Percentiles rank a stretch among this genome's conserved stretches.
These are phyloP conservation scores for Plebejus melissa DNA, from an alignment of 2,888 invertebrate genomes.

Conservation along the genomic window DNA sequence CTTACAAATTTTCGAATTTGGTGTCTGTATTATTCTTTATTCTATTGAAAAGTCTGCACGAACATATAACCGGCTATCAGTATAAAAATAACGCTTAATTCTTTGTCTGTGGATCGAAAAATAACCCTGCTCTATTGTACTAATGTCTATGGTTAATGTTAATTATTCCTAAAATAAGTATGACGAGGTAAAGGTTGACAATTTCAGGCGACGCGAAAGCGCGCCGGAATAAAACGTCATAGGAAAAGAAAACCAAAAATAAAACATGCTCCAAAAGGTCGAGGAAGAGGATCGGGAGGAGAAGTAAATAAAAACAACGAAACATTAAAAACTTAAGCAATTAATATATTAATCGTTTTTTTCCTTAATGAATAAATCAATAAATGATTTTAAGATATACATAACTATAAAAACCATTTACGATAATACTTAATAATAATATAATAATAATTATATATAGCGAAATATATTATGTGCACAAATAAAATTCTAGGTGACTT, in stretches of 20 bases:
- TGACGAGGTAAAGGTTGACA: slow-evolving; percentile 77
- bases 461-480: slow-evolving; percentile 80
- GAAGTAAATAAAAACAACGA: slow-evolving; percentile 71
- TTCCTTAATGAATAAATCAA: slow-evolving; percentile 77
- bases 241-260: slow-evolving; percentile 46
- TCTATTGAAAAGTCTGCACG: slow-evolving; percentile 70
- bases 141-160: slow-evolving; percentile 76
- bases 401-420: slow-evolving; percentile 79
- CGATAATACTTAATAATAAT: slow-evolving; percentile 79
- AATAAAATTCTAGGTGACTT: slow-evolving; percentile 80
- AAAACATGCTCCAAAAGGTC: slow-evolving; percentile 56
- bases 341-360: slow-evolving; percentile 79
- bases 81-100: slow-evolving; percentile 77
- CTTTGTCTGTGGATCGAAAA: slow-evolving; percentile 78
- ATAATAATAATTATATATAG: slow-evolving; percentile 79
- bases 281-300: slow-evolving; percentile 55
- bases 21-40: slow-evolving; percentile 53
- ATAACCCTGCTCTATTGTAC: slow-evolving; percentile 79
- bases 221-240: slow-evolving; percentile 50
- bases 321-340: slow-evolving; percentile 77
- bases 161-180: slow-evolving; percentile 76
- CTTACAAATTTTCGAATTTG: slow-evolving; percentile 66
- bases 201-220: slow-evolving; percentile 56
- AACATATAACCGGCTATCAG: slow-evolving; percentile 76
- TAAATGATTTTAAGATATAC: slow-evolving; percentile 79